A percentile compares a stretch with the other conserved stretches of the same genome.
These are phyloP conservation scores for Aphis craccivora DNA, from an alignment of 1,140 invertebrate genomes.

Conservation along the genomic window DNA sequence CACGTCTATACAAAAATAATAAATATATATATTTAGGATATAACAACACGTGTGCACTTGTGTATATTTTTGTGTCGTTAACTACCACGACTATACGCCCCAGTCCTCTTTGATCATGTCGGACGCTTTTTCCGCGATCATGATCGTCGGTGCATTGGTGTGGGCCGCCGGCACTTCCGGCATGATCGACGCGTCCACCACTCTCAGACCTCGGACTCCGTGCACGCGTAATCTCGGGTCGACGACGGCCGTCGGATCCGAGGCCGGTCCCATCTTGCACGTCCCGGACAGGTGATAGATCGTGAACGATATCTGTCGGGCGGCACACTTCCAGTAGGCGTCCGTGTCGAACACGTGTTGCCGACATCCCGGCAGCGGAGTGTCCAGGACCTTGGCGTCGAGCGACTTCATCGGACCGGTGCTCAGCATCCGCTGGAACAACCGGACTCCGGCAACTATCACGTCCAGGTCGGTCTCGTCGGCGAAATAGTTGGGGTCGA, in stretches of 20 bases:
- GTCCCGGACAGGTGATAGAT: conserved; percentile 69
- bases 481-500: conserved; percentile 75
- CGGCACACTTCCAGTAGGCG: conserved; percentile 74
- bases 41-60: no score
- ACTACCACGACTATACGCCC: neutral
- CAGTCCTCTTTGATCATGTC: conserved; percentile 74
- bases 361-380: conserved; percentile 65
- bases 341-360: conserved; percentile 68
- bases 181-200: conserved; percentile 81
- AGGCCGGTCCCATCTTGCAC: conserved; percentile 72
- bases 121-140: conserved; percentile 80
- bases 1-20: no score
- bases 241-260: conserved; percentile 70
- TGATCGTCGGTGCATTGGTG: conserved; percentile 77
- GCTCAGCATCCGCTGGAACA: conserved; percentile 70
- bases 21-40: no score
- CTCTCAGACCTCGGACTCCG: conserved; percentile 74
- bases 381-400: conserved; percentile 67
- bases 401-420: conserved; percentile 73
- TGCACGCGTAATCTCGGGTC: conserved; percentile 71
- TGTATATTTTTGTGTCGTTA: neutral
- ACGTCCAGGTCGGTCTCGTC: conserved; percentile 62
- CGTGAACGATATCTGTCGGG: conserved; percentile 64
- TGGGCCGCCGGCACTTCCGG: conserved; percentile 79
- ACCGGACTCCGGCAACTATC: conserved; percentile 74